Evolutionary conservation across 2,888 invertebrate genomes (phyloP).

Genomic region (Idaea dimidiata): DNA sequence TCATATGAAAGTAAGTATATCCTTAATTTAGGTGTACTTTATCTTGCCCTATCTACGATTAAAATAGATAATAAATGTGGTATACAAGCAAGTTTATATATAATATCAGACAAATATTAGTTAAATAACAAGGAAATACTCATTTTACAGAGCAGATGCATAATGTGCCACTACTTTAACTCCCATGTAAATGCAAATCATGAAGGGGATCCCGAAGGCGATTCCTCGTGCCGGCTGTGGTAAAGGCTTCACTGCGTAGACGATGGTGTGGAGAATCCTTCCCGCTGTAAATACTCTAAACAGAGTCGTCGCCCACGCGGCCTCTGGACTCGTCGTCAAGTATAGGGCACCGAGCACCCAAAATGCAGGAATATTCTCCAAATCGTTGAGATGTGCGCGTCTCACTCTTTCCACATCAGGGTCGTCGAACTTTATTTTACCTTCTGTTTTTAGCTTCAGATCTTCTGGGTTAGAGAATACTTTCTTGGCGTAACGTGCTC

Average conservation of each 20-base stretch:
- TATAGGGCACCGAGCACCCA: conserved; percentile 80
- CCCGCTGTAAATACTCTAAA: conserved; percentile 73
- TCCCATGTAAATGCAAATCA: conserved; percentile 59
- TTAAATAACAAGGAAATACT: not conserved
- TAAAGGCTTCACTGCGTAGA: conserved; percentile 82
- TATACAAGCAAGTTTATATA: not conserved
- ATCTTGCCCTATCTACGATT: not conserved
- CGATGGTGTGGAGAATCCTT: conserved; percentile 81
- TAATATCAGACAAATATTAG: not conserved
- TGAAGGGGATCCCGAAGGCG: conserved; percentile 47
- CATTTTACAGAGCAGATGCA: conserved; percentile 34
- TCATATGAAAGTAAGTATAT: no score
- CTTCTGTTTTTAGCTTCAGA: conserved; percentile 13
- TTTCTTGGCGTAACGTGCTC: conserved; percentile 44
- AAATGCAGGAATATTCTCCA: conserved; percentile 86
- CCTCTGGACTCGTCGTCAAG: conserved; percentile 76
- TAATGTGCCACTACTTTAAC: conserved; percentile 48
- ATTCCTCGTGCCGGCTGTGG: conserved; percentile 77
- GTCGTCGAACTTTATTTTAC: conserved; percentile 55
- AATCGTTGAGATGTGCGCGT: conserved; percentile 84
- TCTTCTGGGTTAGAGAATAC: conserved; percentile 62
- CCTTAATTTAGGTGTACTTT: no score
- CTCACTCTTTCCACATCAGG: conserved; percentile 63
- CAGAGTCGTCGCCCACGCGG: conserved; percentile 43
- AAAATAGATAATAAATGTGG: not conserved